phyloP scores from a whole-genome alignment of 2,797 vertebrate genomes.

The Cryptoprocta ferox region DNA sequence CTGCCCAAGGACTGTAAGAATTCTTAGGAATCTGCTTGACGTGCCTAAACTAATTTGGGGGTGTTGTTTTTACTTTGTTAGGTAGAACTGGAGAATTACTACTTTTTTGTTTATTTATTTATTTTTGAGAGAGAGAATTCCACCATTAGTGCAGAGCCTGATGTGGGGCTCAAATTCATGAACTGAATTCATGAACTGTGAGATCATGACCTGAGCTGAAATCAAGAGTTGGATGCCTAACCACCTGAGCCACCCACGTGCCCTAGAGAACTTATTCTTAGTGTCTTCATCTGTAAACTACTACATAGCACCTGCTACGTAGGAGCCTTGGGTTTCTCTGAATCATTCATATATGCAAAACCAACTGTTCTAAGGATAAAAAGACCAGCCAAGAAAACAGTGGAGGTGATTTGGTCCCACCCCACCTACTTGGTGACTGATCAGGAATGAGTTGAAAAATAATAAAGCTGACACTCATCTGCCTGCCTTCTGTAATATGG shows the following conservation, averaged over 20 bases:
- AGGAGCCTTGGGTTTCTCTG: constrained; percentile 2
- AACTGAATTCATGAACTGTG: too few species aligned
- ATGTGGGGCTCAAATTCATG: too few species aligned
- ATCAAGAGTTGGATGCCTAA: too few species aligned
- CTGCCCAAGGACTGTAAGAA: not conserved
- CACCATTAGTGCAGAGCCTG: too few species aligned
- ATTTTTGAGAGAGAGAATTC: too few species aligned
- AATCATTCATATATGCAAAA: not conserved
- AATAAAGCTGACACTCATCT: not conserved
- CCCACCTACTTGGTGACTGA: not conserved
- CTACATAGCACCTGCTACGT: not conserved
- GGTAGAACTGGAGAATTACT: not conserved
- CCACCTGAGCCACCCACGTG: too few species aligned
- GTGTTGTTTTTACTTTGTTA: constrained; percentile 6
- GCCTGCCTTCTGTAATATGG: not conserved
- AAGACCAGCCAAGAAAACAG: not conserved
- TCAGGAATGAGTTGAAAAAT: not conserved
- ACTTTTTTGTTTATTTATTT: too few species aligned
- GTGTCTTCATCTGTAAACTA: not conserved
- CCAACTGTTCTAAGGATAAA: not conserved
- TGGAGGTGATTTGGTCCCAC: not conserved
- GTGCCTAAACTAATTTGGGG: not conserved
- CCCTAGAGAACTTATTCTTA: not conserved
- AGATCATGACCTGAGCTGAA: too few species aligned
- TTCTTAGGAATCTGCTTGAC: not conserved